These are phyloP conservation scores for Leptarthrus brevirostris DNA, from an alignment of 2,888 invertebrate genomes.

Conservation along the genomic window DNA sequence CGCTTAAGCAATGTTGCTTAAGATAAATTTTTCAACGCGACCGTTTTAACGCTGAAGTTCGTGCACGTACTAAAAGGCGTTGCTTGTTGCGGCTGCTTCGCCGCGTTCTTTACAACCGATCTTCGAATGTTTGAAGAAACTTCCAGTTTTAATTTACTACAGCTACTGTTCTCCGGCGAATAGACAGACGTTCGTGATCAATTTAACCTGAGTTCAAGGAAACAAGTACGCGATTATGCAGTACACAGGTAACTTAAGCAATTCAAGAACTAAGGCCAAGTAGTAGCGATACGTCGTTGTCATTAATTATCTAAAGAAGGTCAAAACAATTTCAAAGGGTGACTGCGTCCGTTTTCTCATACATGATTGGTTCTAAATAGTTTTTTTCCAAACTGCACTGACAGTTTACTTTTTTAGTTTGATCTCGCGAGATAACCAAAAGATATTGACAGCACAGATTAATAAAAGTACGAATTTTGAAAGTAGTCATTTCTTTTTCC, in stretches of 20 bases:
- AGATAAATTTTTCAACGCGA: neutral
- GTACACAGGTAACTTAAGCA: neutral
- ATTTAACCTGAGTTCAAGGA: neutral
- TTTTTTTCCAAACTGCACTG: neutral
- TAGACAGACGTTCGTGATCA: neutral
- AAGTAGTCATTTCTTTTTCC: too few species aligned
- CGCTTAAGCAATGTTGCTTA: neutral
- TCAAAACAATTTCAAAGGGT: neutral
- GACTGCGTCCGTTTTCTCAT: neutral
- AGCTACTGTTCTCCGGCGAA: neutral
- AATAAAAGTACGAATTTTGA: too few species aligned
- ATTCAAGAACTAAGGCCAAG: neutral
- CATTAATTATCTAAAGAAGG: neutral
- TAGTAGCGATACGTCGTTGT: neutral
- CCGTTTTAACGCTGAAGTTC: too few species aligned
- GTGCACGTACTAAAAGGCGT: too few species aligned
- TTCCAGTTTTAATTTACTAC: too few species aligned
- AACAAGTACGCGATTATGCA: neutral
- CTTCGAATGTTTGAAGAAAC: neutral
- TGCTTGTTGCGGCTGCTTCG: neutral
- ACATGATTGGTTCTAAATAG: neutral
- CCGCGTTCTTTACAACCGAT: neutral
- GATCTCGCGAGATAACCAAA: too few species aligned
- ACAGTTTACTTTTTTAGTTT: too few species aligned
- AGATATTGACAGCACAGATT: too few species aligned